These are phyloP conservation scores for Piezodorus guildinii DNA, from an alignment of 1,140 invertebrate species.

Conservation along the genomic window DNA sequence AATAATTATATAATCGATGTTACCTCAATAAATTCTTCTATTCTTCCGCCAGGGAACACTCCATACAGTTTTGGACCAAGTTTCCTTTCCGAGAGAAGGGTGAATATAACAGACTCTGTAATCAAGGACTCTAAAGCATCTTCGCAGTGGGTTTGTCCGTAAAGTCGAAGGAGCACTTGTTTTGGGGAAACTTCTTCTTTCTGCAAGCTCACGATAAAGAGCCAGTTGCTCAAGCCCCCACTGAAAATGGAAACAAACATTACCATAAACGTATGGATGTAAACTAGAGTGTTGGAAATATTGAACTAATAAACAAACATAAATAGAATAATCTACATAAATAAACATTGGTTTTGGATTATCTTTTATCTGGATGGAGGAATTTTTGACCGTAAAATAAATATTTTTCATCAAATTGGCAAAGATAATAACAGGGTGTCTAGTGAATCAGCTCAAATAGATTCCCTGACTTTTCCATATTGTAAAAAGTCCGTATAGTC, in stretches of 20 bases:
- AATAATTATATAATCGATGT: constrained; percentile 29
- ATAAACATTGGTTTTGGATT: too few relatives aligned
- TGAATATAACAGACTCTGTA: constrained; percentile 92
- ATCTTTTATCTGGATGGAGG: too few relatives aligned
- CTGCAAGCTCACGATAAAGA: constrained; percentile 70
- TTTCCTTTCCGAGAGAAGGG: constrained; percentile 78
- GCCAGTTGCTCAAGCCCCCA: constrained; percentile 65
- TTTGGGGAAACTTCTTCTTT: constrained; percentile 37
- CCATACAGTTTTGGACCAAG: constrained; percentile 91
- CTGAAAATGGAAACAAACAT: constrained; percentile 39
- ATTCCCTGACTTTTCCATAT: too few relatives aligned
- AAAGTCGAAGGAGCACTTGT: constrained; percentile 77
- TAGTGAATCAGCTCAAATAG: too few relatives aligned
- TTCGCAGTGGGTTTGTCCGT: constrained; percentile 81
- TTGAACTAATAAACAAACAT: neutral
- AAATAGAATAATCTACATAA: too few relatives aligned
- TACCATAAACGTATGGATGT: neutral
- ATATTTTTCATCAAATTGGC: too few relatives aligned
- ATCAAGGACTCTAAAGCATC: constrained; percentile 72
- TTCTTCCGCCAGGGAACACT: constrained; percentile 86
- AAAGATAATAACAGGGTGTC: too few relatives aligned
- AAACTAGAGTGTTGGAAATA: too few relatives aligned
- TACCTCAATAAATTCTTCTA: constrained; percentile 93
- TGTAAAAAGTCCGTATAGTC: too few relatives aligned
- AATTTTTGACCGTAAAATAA: too few relatives aligned